Evolutionary conservation across 2,888 invertebrate species (phyloP), one percentile per base, ranked within the genome.

Genomic region (Andrena marginata): DNA sequence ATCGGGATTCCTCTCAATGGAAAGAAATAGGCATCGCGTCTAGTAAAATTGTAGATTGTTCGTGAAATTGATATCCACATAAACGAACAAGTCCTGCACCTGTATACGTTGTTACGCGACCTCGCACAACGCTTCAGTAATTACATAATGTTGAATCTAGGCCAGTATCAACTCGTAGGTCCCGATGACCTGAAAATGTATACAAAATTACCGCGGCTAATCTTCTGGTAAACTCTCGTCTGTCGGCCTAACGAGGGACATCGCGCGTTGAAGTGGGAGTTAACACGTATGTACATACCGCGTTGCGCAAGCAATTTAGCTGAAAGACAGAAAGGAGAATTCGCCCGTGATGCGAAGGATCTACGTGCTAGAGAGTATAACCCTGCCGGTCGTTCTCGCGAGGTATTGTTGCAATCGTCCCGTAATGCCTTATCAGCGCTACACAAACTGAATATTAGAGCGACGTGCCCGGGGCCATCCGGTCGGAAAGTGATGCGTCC

Each of bases 381-480:
- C 13, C 49, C 74, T 35, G 65, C 13, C 33, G 20, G 51, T 13
- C 69, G 49, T 76, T 85, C 86, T 73, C 80, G 75, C 73, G 65
- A 33, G 29, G 73, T 75, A 81, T 86, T 86, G 81, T 79, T 20
- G 83, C 84, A 86, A 84, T 88, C 83, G 62, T 69, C 68, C 60
- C 77, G 81, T 81, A 88, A 82, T 79, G 48, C 67, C 80, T 87
- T 87, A 85, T 87, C 87, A 87, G 75, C 77, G 79, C 54, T 73
- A 79, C 62, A 69, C 80, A 82, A 16, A 87, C 85, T 89, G 86
- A 82, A 90, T 89, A 91, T 91, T 88, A 84, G 85, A 74, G 49
- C 56, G 83, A 79, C 79, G 78, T 82, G 65, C 70, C 70, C 26
- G 81, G 80, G 80, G 23, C 60, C 59, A 67, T 23, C 48, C 64